phyloP scores from a whole-genome alignment of 2,113 vertebrate genomes.

The Megaleporinus macrocephalus region DNA sequence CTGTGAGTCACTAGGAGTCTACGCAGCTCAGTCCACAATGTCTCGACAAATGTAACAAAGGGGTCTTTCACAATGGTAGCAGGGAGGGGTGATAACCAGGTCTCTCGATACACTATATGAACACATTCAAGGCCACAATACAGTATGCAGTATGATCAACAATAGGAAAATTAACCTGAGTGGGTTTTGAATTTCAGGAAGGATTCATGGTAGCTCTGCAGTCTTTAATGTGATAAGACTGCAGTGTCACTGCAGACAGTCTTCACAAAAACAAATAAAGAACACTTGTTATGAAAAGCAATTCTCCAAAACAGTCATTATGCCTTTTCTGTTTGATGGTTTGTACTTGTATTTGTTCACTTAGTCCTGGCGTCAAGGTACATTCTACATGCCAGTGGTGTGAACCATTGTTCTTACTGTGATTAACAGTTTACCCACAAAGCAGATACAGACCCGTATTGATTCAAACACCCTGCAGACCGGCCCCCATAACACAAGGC shows the following conservation, averaged over 20 bases:
- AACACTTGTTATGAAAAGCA: not conserved
- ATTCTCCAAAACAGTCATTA: not conserved
- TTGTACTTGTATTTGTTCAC: not conserved
- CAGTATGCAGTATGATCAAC: not conserved
- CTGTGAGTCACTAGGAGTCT: conserved; percentile 12
- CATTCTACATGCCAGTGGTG: not conserved
- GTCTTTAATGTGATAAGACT: not conserved
- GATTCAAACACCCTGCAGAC: not conserved
- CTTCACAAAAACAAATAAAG: not conserved
- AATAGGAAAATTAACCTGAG: not conserved
- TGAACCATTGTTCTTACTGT: not conserved
- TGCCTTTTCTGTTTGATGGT: not conserved
- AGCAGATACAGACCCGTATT: not conserved
- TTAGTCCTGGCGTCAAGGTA: not conserved
- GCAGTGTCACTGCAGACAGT: not conserved
- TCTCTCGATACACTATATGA: not conserved
- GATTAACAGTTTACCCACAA: not conserved
- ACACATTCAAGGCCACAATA: not conserved
- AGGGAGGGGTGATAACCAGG: not conserved
- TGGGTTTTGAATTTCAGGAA: not conserved
- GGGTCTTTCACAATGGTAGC: conserved; percentile 9
- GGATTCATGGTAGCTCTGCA: not conserved
- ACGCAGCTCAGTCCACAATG: not conserved
- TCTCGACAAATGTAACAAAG: conserved; percentile 3
- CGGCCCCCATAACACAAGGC: not conserved